phyloP scores from a whole-genome alignment of 2,797 vertebrate genomes.

The Dendrocincla tyrannina region DNA sequence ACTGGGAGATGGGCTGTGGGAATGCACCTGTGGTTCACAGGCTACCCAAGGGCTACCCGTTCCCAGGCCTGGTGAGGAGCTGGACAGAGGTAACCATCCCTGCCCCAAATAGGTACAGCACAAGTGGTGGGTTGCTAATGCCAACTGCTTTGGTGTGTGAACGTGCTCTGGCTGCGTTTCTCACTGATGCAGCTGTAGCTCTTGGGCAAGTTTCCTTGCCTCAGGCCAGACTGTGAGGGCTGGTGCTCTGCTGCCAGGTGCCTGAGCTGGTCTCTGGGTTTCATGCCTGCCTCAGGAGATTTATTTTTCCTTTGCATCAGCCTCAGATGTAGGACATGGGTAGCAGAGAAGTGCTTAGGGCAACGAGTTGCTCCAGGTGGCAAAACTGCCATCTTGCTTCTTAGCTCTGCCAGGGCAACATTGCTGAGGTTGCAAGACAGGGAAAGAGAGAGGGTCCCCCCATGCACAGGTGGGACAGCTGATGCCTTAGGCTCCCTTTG shows the following conservation, averaged over 20 bases:
- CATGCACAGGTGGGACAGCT: not conserved
- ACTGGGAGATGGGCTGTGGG: not conserved
- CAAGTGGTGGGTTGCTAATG: not conserved
- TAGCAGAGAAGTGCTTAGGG: not conserved
- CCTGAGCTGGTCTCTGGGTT: not conserved
- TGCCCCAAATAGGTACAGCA: not conserved
- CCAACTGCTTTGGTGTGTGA: not conserved
- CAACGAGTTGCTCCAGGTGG: rapidly evolving
- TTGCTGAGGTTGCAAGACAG: not conserved
- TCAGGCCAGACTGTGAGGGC: not conserved
- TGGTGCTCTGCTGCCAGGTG: not conserved
- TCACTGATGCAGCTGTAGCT: not conserved
- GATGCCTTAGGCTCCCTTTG: not conserved
- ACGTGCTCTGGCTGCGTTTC: not conserved
- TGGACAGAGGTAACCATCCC: not conserved
- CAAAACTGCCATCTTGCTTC: not conserved
- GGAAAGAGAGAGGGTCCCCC: not conserved
- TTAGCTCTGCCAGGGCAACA: not conserved
- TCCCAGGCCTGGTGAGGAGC: not conserved
- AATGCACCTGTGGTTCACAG: not conserved
- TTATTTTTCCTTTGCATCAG: not conserved
- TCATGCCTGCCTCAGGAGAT: not conserved
- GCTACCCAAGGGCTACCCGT: not conserved
- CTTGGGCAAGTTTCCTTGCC: not conserved
- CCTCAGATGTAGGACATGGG: not conserved